Evolutionary conservation across 92 coral and sea anemone genomes (phyloP).

Genomic region (Isaurus tuberculatus): DNA sequence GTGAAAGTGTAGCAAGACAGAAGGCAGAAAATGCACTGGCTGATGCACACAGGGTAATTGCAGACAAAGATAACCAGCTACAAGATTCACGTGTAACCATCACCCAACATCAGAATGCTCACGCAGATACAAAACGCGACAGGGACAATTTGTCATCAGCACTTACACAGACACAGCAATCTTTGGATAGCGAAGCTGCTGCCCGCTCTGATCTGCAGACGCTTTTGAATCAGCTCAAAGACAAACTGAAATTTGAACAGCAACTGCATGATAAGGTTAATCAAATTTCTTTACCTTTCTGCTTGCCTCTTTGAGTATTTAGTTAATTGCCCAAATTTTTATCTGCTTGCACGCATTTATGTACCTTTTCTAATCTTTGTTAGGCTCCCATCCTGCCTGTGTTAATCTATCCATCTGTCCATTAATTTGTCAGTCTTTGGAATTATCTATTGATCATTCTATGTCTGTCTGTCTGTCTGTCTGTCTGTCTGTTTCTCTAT

Average conservation of each 20-base stretch:
- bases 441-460: neutral
- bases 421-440: neutral
- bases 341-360: too few relatives aligned
- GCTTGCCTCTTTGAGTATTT: neutral
- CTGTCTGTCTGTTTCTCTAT: neutral
- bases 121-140: slow-evolving; percentile 93
- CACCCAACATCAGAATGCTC: slow-evolving; percentile 96
- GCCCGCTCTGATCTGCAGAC: slow-evolving; percentile 86
- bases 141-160: slow-evolving; percentile 80
- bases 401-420: neutral
- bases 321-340: too few relatives aligned
- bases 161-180: slow-evolving; percentile 90
- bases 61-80: slow-evolving; percentile 87
- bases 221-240: slow-evolving; percentile 82
- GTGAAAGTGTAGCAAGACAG: slow-evolving; percentile 77
- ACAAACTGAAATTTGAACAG: slow-evolving; percentile 85
- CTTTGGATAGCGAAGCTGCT: slow-evolving; percentile 85
- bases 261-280: slow-evolving; percentile 91
- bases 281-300: neutral
- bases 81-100: slow-evolving; percentile 95
- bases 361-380: too few relatives aligned
- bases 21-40: slow-evolving; percentile 93
- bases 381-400: too few relatives aligned
- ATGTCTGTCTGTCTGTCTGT: neutral
- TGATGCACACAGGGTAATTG: slow-evolving; percentile 91